Percentiles rank a stretch among this genome's conserved stretches.
These are phyloP conservation scores for Hippocampus guttulatus DNA, from an alignment of 2,113 vertebrate species.

Conservation along the genomic window DNA sequence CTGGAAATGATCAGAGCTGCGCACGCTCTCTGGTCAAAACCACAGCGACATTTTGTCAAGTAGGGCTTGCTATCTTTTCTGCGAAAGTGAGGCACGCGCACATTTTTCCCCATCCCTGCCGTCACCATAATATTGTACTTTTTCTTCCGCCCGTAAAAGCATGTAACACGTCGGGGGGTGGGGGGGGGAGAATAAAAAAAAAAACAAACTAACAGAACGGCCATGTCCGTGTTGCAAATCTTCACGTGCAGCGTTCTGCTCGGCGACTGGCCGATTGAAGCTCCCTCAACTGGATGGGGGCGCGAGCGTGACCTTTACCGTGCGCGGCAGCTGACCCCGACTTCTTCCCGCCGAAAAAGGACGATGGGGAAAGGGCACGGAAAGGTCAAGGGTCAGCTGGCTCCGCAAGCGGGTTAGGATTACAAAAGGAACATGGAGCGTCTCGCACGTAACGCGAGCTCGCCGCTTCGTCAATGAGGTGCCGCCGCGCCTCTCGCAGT, in stretches of 20 bases:
- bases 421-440: constrained; percentile 50
- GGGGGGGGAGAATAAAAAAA: not conserved
- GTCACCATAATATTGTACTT: too few relatives aligned
- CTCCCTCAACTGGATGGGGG: not conserved
- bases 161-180: too few relatives aligned
- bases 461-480: not conserved
- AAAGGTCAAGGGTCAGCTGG: constrained; percentile 60
- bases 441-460: not conserved
- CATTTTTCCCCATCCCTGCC: too few relatives aligned
- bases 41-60: constrained; percentile 16
- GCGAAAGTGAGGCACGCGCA: too few relatives aligned
- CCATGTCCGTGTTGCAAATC: rapidly evolving
- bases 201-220: not conserved
- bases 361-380: constrained; percentile 51
- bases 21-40: not conserved
- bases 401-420: constrained; percentile 46
- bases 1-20: not conserved
- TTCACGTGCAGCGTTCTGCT: not conserved
- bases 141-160: too few relatives aligned
- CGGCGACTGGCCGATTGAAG: not conserved
- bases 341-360: constrained; percentile 25
- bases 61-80: not conserved
- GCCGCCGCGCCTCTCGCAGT: not conserved
- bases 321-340: constrained; percentile 15
- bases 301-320: constrained; percentile 28